These are phyloP conservation scores for Drosophila equinoxialis DNA, from an alignment of 1,140 invertebrate genomes.

Conservation along the genomic window DNA sequence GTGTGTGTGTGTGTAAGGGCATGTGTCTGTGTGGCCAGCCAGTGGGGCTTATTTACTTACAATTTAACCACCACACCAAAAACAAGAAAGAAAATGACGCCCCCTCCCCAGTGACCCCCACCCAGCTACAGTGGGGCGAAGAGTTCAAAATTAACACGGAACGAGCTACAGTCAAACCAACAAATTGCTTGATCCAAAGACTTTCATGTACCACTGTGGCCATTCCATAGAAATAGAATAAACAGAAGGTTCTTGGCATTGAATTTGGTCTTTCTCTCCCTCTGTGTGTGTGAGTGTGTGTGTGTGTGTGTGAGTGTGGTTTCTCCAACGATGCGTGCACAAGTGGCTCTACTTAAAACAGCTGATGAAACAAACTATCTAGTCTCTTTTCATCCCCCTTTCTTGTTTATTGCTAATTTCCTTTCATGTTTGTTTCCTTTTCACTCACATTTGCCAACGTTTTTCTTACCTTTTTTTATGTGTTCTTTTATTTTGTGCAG, in stretches of 20 bases:
- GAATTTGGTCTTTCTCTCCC: constrained; percentile 19
- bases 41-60: constrained; percentile 50
- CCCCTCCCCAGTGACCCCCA: not conserved
- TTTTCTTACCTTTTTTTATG: not conserved
- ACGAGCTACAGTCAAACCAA: not conserved
- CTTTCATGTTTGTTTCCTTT: constrained; percentile 2
- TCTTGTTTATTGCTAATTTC: constrained; percentile 40
- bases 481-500: constrained; percentile 83
- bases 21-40: not conserved
- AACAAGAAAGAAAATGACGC: not conserved
- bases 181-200: no score
- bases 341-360: constrained; percentile 45
- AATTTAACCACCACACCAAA: constrained; percentile 12
- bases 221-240: constrained; percentile 1
- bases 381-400: no score
- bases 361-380: constrained; percentile 16
- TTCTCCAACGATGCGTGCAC: constrained; percentile 40
- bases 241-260: constrained; percentile 22
- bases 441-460: constrained; percentile 13
- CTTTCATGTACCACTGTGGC: not conserved
- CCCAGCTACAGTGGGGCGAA: not conserved
- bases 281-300: not conserved
- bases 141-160: not conserved
- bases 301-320: constrained; percentile 21
- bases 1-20: not conserved